Evolutionary conservation across 1,140 invertebrate species (phyloP), one percentile per base, ranked within the genome.

Genomic region (Nomia melanderi): DNA sequence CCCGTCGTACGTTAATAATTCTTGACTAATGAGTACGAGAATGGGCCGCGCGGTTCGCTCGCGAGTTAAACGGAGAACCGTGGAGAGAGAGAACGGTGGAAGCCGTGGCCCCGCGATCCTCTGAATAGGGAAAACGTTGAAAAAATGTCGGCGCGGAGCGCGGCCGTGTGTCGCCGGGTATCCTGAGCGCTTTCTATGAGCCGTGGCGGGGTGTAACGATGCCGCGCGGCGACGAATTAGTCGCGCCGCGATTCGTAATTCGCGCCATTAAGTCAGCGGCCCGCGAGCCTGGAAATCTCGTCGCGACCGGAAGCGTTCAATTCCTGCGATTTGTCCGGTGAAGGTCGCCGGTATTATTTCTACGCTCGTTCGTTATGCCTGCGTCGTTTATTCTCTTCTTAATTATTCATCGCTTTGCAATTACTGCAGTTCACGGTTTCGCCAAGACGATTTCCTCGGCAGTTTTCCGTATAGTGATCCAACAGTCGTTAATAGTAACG

Each of bases 1-100:
- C 54, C 63, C 54, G 73, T 76, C 54, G 64, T 60, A 76, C 65
- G 73, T 69, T 69, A 75, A 69, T 69, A 69, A 76, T 76, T 69
- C 54, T 76, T 60, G 53, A 69, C 65, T 76, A 76, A 76, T 60
- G 73, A 69, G 73, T 47, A 44, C 73, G 31, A 57, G 63, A 67
- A 66, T 33, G 47, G 47, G 7, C 20, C 47, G 36, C 36, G 36
- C 14, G 41, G 41, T 1, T 39, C 36, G 11, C 41, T 9, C 11
- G 41, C 41, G 12, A 44, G 41, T 20, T 20, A 20, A 8, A 20
- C 47, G 20, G n/a, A 7, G n/a, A 25, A 41, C 27, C 23, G 4
- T 44, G 60, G 33, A 31, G 23, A 3, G 33, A 36, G 33, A n/a
- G 33, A 36, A 36, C 33, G 33, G 33, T 36, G 33, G n/a, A n/a